Base-by-base conservation (phyloP, 2,888 invertebrate genomes). In the Oscheius sp. region DNA sequence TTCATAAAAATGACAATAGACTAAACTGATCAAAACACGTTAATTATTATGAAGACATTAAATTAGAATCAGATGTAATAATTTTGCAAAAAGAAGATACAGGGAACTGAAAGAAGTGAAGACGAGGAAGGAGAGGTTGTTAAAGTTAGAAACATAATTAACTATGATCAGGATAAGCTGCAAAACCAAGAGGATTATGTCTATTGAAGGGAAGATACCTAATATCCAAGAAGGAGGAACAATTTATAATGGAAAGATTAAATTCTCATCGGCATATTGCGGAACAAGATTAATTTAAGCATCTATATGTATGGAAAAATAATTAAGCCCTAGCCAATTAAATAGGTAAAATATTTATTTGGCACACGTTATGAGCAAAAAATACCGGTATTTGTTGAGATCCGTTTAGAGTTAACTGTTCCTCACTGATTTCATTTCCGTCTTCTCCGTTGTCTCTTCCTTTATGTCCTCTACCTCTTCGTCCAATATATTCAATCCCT, bases 401-500 rank as follows among this genome's bases (percentile, higher is more conserved):
- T 59, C 59, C 26, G 17, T 28, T 9, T 8, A n/a, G n/a, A 22
- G 44, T 3, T 59, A 26, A n/a, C 24, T 14, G 14, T 41, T 36
- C 14, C 51, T 41, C 26, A 59, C 44, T 12, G 44, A 17, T 1
- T 38, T 44, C 59, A 59, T 24, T 1, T n/a, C 59, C 8, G 44
- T 59, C 26, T 41, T 44, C n/a, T 59, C 59, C 9, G n/a, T n/a
- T n/a, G 41, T 38, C 5, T 44, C 44, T 4, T 41, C 44, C n/a
- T 44, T n/a, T 5, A 26, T 44, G 2, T 38, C 26, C 59, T 28
- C 59, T 28, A 64, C 72, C 59, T 77, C 81, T 26, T 84, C 85
- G 6, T 82, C 82, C 73, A 86, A 70, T 5, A 85, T 74, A 64
- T 82, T 83, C 50, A 85, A 68, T 28, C 76, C 74, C 68, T 83